Evolutionary conservation across 2,888 invertebrate species (phyloP), one percentile per base, ranked within the genome.

Genomic region (Nezara viridula): DNA sequence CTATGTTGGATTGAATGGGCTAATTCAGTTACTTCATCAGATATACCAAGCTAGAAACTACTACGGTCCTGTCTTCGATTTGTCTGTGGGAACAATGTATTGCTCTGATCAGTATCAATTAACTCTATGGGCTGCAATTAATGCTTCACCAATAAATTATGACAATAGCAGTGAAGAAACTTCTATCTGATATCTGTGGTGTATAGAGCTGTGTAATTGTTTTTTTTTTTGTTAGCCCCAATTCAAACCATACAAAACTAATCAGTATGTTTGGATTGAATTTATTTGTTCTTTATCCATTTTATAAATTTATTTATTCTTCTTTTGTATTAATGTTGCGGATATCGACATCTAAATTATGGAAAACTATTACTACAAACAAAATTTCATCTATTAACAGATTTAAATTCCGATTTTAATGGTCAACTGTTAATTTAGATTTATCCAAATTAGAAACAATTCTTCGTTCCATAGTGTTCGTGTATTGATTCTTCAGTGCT

Each of bases 11-110:
- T 47, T 44, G 44, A 81, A 40, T 81, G 44, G 81, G 44, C n/a
- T n/a, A 47, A 81, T 81, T 44, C 81, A 40, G 21, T 47, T 47
- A 24, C 44, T 44, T 44, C n/a, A 81, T 81, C 81, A 24, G 66
- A 81, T 6, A 47, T 24, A 9, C 40, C n/a, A n/a, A 40, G 81
- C 37, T 14, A 44, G 81, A 24, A 77, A 81, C 81, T 81, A 5
- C 44, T 44, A 44, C n/a, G 81, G 66, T 14, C 60, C 81, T 47
- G 81, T 81, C 81, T 81, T 47, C 81, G 44, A 44, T 81, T 81
- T 81, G 44, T 44, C 44, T 44, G 40, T 40, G 9, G 44, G n/a
- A 47, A 47, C 81, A 47, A 81, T 81, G 44, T 81, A 81, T 81
- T 40, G 81, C 40, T 16, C 44, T 24, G 81, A 81, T 81, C 44